Conservation (phyloP, 2,797 vertebrate species). For the Sebastolobus alascanus region DNA sequence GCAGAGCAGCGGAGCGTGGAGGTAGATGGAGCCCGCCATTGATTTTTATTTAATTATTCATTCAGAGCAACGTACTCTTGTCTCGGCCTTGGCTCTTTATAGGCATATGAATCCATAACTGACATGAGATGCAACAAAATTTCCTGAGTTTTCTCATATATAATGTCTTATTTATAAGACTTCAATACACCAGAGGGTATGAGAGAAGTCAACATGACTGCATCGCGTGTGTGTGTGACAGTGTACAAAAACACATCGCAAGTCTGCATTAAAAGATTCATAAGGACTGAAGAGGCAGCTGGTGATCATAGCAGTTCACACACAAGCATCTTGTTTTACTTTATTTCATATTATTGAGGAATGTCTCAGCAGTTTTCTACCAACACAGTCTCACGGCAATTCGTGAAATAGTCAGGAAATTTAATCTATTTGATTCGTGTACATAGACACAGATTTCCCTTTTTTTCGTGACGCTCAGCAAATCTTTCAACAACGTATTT, state of each 20-base stretch:
- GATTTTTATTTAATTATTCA: constrained; percentile 71
- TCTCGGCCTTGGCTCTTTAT: constrained; percentile 20
- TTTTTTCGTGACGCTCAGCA: too few species aligned
- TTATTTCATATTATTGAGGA: constrained; percentile 6
- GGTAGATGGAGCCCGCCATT: constrained; percentile 38
- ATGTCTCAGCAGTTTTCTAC: not conserved
- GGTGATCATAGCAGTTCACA: constrained; percentile 26
- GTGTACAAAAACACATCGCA: constrained; percentile 24
- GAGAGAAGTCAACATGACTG: constrained; percentile 1
- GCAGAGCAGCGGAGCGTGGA: constrained; percentile 11
- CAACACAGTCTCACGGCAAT: too few species aligned
- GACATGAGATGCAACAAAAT: constrained; percentile 30
- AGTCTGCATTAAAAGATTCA: constrained; percentile 53
- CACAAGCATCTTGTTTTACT: not conserved
- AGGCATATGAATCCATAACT: constrained; percentile 47
- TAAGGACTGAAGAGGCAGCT: constrained; percentile 24
- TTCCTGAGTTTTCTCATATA: constrained; percentile 27
- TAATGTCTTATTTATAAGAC: constrained; percentile 63
- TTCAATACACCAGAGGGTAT: constrained; percentile 5
- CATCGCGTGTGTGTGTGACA: not conserved
- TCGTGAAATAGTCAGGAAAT: too few species aligned
- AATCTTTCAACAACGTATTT: too few species aligned
- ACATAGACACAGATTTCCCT: too few species aligned
- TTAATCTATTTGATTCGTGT: too few species aligned
- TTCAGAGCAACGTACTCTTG: constrained; percentile 38